phyloP scores from a whole-genome alignment of 2,888 invertebrate species.

The Andrena praecox region DNA sequence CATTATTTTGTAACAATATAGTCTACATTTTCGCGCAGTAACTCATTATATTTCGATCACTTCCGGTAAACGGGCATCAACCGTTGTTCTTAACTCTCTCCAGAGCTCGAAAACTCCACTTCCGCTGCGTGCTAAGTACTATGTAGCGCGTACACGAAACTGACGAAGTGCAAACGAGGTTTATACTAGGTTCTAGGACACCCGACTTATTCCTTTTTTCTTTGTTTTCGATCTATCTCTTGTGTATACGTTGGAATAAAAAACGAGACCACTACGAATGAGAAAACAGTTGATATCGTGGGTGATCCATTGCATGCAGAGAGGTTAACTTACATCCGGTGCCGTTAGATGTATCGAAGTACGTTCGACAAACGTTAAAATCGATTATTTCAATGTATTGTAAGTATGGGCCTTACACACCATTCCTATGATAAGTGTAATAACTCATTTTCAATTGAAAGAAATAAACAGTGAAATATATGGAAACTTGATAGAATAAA shows the following conservation, averaged over 20 bases:
- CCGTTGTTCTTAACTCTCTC: background rate
- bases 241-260: slow-evolving; percentile 7
- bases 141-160: background rate
- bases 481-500: slow-evolving; percentile 9
- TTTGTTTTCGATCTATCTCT: background rate
- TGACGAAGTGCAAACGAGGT: slow-evolving; percentile 31
- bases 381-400: slow-evolving; percentile 56
- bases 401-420: slow-evolving; percentile 49
- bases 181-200: background rate
- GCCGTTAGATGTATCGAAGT: slow-evolving; percentile 36
- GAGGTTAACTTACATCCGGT: slow-evolving; percentile 30
- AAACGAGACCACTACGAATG: slow-evolving; percentile 10
- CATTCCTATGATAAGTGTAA: slow-evolving; percentile 56
- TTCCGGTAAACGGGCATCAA: background rate
- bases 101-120: background rate
- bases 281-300: slow-evolving; percentile 5
- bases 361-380: slow-evolving; percentile 29
- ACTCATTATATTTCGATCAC: background rate
- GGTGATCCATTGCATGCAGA: background rate
- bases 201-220: background rate
- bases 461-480: slow-evolving; percentile 41
- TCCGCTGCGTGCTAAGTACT: background rate
- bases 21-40: slow-evolving; percentile 21
- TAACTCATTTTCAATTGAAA: slow-evolving; percentile 57
- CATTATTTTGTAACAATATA: slow-evolving; percentile 38